Evolutionary conservation across 2,113 vertebrate species (phyloP).

Genomic region (Machaerirhynchus nigripectus): DNA sequence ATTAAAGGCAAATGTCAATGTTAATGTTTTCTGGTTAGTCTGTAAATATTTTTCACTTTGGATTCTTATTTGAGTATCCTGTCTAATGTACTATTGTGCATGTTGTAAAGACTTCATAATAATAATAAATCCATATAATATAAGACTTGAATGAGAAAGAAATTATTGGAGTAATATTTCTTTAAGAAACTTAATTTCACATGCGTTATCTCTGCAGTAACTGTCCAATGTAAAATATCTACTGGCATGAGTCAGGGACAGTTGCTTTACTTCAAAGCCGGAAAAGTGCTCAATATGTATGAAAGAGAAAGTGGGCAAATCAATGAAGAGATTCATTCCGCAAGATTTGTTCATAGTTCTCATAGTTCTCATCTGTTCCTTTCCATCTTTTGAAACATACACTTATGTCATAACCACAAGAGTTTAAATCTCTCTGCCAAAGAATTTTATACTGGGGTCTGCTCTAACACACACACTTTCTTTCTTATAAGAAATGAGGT

Average conservation of each 20-base stretch:
- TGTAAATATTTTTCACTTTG: neutral
- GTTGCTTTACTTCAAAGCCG: neutral
- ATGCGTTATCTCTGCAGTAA: neutral
- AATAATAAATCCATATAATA: neutral
- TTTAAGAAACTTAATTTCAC: neutral
- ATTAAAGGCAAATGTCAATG: neutral
- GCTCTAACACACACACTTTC: neutral
- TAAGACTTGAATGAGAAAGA: neutral
- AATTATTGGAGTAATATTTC: neutral
- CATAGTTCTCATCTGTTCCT: neutral
- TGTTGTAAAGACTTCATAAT: neutral
- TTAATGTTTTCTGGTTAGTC: neutral
- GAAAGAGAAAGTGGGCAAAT: constrained; percentile 16
- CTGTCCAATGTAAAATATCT: neutral
- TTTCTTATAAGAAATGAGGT: neutral
- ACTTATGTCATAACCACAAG: neutral
- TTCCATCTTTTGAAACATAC: neutral
- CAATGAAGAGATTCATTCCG: neutral
- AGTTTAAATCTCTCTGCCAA: neutral
- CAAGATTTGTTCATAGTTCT: neutral
- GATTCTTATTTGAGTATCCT: neutral
- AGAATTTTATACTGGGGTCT: neutral
- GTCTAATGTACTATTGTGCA: neutral
- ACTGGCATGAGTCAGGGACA: neutral
- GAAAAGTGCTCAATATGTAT: neutral